Evolutionary conservation across 1,140 invertebrate genomes (phyloP).

Genomic region (Bombus waltoni): DNA sequence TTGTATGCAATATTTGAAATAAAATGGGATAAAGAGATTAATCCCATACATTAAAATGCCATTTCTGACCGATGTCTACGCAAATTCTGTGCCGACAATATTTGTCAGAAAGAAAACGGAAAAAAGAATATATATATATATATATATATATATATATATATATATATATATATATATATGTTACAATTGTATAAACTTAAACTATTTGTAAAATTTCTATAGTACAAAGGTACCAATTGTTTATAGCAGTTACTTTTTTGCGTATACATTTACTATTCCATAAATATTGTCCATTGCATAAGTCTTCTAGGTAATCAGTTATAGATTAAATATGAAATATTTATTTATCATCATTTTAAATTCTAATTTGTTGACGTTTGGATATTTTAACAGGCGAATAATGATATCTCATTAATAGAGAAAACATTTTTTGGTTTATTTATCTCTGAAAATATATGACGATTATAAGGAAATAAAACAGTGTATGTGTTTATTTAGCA

Average conservation of each 20-base stretch:
- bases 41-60: not conserved
- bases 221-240: conserved; percentile 56
- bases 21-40: not conserved
- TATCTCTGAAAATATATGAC: not conserved
- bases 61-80: conserved; percentile 7
- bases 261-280: conserved; percentile 36
- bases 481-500: conserved; percentile 24
- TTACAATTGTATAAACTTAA: conserved; percentile 11
- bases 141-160: conserved; percentile 26
- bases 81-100: conserved; percentile 25
- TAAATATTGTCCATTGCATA: conserved; percentile 32
- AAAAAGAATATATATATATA: not conserved
- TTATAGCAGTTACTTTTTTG: conserved; percentile 49
- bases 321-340: conserved; percentile 49
- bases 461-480: not conserved
- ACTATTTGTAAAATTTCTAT: conserved; percentile 58
- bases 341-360: conserved; percentile 16
- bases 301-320: conserved; percentile 50
- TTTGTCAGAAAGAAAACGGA: conserved; percentile 5
- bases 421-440: conserved; percentile 24
- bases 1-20: not conserved
- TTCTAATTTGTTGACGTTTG: not conserved
- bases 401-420: not conserved
- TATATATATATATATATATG: conserved; percentile 15
- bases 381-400: not conserved